Base-by-base conservation (phyloP, 2,113 vertebrate species). In the Apistogramma diplotaenia region DNA sequence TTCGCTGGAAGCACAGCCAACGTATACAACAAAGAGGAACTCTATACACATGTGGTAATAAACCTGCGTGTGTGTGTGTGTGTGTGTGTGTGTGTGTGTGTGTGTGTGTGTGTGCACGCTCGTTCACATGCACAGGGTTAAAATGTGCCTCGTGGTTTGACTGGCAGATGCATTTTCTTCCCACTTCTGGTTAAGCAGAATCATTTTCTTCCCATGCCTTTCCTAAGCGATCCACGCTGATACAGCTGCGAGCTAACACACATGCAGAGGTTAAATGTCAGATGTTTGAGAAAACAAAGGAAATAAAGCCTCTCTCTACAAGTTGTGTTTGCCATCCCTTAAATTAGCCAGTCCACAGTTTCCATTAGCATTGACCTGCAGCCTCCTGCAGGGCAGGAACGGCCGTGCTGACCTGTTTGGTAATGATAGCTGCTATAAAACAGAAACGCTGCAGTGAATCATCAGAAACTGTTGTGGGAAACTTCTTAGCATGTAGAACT, bases 1-100 rank as follows among this genome's bases (percentile, higher is more conserved):
- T 97, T 99, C 5, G 91, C 95, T 0, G 96, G 97, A 29, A 85
- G 95, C 1, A 94, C 95, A 8, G 88, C 94, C 83, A 96, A 96
- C 27, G 90, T 96, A 78, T 94, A 92, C 82, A 94, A 87, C 93
- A 95, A 96, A 37, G 97, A 97, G 16, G 78, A 93, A 72, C 51
- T 99, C 79, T 97, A 97, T 93, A 96, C 95, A 3, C 93, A 97
- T 0, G 54, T 97, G 97, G 98, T 99, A 91, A 96, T 93, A 6
- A 46, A 18, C 2, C 33, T 37, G 3, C 40, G 21, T 72, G 55
- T 74, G 43, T 56, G n/a, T 55, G 12, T 43, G 29, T 31, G 29
- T 31, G 29, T 31, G 29, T 31, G 29, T 31, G 29, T 31, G 29
- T 31, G 29, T 31, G 29, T 31, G 29, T 31, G 29, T 31, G 29